Percentiles rank a stretch among this genome's conserved stretches.
Evolutionary conservation across 2,113 vertebrate genomes (phyloP).

Genomic region (Brevimyrus niger): DNA sequence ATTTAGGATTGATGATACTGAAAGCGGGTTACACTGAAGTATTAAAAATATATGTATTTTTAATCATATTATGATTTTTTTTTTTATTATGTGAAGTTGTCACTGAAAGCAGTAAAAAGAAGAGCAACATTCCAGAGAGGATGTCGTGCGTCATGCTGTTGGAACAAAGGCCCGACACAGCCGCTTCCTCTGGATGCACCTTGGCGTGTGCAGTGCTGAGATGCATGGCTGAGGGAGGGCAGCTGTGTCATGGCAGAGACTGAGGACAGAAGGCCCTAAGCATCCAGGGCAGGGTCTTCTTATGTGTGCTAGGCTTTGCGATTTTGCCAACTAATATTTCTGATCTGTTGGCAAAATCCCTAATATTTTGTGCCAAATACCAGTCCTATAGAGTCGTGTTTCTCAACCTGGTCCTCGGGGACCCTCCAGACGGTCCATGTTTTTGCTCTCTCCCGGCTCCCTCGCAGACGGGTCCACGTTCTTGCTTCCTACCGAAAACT

Average conservation of each 20-base stretch:
- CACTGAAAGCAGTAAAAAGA: constrained; percentile 20
- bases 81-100: not conserved
- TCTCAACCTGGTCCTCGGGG: not conserved
- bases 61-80: not conserved
- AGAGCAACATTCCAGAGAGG: constrained; percentile 63
- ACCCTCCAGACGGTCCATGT: not conserved
- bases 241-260: constrained; percentile 7
- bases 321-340: not conserved
- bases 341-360: not conserved
- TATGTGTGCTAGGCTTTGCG: not conserved
- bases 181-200: constrained; percentile 36
- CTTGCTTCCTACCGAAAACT: not conserved
- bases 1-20: constrained; percentile 17
- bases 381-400: not conserved
- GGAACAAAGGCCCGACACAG: constrained; percentile 36
- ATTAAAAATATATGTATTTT: not conserved
- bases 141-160: constrained; percentile 99
- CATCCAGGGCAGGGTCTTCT: not conserved
- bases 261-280: not conserved
- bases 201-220: constrained; percentile 35
- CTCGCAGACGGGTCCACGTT: not conserved
- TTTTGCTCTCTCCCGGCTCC: not conserved
- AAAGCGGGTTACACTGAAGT: not conserved
- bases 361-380: not conserved
- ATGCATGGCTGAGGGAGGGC: constrained; percentile 29